Conservation (phyloP, 2,113 vertebrate species). For the Rafetus swinhoei region DNA sequence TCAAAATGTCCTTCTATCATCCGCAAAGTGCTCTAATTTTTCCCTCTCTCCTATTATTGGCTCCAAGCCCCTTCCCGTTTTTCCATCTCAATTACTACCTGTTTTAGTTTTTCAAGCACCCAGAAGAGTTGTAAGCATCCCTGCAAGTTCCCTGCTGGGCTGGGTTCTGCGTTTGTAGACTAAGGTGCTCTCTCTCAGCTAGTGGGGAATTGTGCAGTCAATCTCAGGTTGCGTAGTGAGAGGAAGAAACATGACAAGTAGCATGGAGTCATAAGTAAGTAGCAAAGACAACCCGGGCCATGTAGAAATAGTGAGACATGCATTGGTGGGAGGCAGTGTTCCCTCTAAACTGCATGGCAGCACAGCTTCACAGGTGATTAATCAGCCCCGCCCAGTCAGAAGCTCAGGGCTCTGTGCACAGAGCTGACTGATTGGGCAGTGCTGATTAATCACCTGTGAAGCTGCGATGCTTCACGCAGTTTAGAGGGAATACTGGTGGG, state of each 20-base stretch:
- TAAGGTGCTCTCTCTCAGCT: background rate
- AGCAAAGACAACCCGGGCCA: background rate
- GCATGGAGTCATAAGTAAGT: background rate
- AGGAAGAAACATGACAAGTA: background rate
- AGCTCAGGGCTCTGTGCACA: too few relatives aligned
- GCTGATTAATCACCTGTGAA: too few relatives aligned
- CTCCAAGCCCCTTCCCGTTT: background rate
- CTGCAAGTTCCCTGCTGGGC: background rate
- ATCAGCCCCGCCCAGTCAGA: too few relatives aligned
- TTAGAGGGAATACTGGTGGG: background rate
- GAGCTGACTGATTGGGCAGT: too few relatives aligned
- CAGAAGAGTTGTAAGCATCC: background rate
- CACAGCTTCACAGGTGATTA: too few relatives aligned
- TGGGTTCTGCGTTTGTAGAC: background rate
- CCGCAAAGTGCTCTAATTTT: background rate
- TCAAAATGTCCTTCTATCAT: background rate
- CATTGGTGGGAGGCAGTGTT: background rate
- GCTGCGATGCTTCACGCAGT: too few relatives aligned
- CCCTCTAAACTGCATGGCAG: too few relatives aligned
- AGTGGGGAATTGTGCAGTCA: background rate
- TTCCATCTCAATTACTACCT: background rate
- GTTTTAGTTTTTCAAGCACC: background rate
- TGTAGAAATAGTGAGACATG: background rate
- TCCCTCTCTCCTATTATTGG: background rate
- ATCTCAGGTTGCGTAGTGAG: background rate